Base-by-base conservation (phyloP, 2,888 invertebrate species). In the Balanococcus diminutus region DNA sequence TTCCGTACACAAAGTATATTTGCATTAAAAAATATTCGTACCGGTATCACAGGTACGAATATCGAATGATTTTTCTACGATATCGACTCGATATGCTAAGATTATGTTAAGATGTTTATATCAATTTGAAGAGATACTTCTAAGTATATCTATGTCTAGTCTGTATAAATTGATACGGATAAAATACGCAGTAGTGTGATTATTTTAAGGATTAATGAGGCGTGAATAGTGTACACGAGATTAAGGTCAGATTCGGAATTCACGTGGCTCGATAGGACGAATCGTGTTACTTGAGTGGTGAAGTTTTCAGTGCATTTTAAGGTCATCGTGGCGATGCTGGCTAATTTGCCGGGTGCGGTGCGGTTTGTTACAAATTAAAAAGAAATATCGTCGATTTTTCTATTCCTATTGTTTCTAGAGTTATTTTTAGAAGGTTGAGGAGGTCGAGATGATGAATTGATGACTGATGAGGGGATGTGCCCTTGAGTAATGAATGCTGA, bases 131-230 rank as follows among this genome's bases (percentile, higher is more conserved):
- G n/a, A n/a, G n/a, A n/a, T n/a, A n/a, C n/a, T n/a, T n/a, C n/a
- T n/a, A n/a, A n/a, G 36, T 36, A 36, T 36, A 36, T 8, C 36
- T 4, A 8, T 36, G 36, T 4, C 8, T 4, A 8, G 16, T 42
- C 11, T 42, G 42, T n/a, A 46, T 8, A 22, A 56, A 56, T 22
- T 56, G 22, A 56, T 56, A 56, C 56, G 56, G 56, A 22, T 56
- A 22, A 56, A 56, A 56, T 56, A 11, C 42, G 22, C 56, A 9
- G 56, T 56, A 56, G 56, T 22, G 0, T 19, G 22, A 11, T n/a
- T n/a, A n/a, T 56, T 56, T 56, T 56, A 56, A 56, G 22, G 56
- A 56, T 56, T 56, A 56, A 56, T 56, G 56, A 56, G 56, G 56
- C 56, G 22, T 56, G 56, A 56, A 56, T 22, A 22, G 19, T 56